A percentile compares a stretch with the other conserved stretches of the same genome.
phyloP scores from a whole-genome alignment of 2,888 invertebrate genomes.

The Drosophila neoperkinsi region DNA sequence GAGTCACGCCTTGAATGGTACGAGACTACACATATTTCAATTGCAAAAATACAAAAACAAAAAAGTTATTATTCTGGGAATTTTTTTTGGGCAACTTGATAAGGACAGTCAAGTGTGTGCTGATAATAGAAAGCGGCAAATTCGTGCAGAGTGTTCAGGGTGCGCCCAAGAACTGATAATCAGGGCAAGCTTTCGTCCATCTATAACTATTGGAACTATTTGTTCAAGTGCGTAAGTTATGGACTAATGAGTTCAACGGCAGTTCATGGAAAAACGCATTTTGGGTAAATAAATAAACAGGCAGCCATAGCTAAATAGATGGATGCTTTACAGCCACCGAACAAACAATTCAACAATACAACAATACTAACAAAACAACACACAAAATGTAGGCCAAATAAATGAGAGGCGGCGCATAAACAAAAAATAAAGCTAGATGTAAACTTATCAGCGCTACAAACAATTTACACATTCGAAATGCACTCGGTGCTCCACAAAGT shows the following conservation, averaged over 20 bases:
- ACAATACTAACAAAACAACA: slow-evolving; percentile 20
- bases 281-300: slow-evolving; percentile 49
- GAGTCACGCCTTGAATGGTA: slow-evolving; percentile 48
- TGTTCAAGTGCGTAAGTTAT: slow-evolving; percentile 27
- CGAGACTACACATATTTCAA: slow-evolving; percentile 18
- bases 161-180: background rate
- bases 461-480: slow-evolving; percentile 25
- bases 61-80: slow-evolving; percentile 1
- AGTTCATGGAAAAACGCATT: slow-evolving; percentile 56
- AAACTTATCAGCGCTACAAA: slow-evolving; percentile 56
- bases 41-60: background rate
- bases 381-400: slow-evolving; percentile 69
- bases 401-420: slow-evolving; percentile 54
- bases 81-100: slow-evolving; percentile 23
- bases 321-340: slow-evolving; percentile 24
- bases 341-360: slow-evolving; percentile 38
- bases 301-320: slow-evolving; percentile 19
- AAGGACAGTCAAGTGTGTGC: slow-evolving; percentile 16
- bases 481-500: slow-evolving; percentile 27
- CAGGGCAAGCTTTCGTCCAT: background rate
- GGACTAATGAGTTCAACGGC: slow-evolving; percentile 60
- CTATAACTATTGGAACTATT: slow-evolving; percentile 21
- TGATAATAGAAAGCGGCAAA: background rate
- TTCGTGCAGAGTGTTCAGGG: background rate
- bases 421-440: slow-evolving; percentile 49